Percentiles rank a stretch among this genome's conserved stretches.
Evolutionary conservation across 2,797 vertebrate genomes (phyloP).

Genomic region (Phaenicophaeus curvirostris): DNA sequence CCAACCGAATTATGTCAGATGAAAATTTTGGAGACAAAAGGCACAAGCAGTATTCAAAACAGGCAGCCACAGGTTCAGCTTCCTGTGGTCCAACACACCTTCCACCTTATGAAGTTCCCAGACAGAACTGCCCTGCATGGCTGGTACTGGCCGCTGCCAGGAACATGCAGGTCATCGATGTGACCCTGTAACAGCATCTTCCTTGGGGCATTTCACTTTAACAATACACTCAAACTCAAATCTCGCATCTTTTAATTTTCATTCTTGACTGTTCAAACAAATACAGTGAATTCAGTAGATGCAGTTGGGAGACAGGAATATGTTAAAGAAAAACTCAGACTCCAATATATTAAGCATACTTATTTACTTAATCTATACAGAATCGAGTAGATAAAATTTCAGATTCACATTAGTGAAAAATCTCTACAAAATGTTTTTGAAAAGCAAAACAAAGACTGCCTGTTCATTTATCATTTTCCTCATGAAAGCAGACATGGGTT

Average conservation of each 20-base stretch:
- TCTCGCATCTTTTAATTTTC: not conserved
- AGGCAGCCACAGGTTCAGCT: not conserved
- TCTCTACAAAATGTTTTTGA: slow-evolving; percentile 97
- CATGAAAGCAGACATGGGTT: slow-evolving; percentile 80
- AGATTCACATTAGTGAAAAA: slow-evolving; percentile 88
- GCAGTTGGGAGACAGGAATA: not conserved
- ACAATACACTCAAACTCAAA: not conserved
- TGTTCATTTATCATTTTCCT: slow-evolving; percentile 85
- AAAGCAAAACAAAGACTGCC: slow-evolving; percentile 89
- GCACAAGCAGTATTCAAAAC: not conserved
- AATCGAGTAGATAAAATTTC: slow-evolving; percentile 84
- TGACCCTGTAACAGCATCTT: fast-evolving
- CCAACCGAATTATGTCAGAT: fast-evolving
- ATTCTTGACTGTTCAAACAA: not conserved
- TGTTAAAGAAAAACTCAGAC: slow-evolving; percentile 76
- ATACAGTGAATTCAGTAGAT: not conserved
- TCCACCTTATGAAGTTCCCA: fast-evolving
- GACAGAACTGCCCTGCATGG: fast-evolving
- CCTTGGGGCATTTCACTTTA: not conserved
- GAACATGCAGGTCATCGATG: fast-evolving
- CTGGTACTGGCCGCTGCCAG: not conserved
- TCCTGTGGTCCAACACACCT: fast-evolving
- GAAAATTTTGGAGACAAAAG: not conserved
- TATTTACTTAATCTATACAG: slow-evolving; percentile 86
- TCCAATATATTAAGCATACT: slow-evolving; percentile 80